Evolutionary conservation across 2,113 vertebrate species (phyloP).

Genomic region (Sinosuthora webbiana): DNA sequence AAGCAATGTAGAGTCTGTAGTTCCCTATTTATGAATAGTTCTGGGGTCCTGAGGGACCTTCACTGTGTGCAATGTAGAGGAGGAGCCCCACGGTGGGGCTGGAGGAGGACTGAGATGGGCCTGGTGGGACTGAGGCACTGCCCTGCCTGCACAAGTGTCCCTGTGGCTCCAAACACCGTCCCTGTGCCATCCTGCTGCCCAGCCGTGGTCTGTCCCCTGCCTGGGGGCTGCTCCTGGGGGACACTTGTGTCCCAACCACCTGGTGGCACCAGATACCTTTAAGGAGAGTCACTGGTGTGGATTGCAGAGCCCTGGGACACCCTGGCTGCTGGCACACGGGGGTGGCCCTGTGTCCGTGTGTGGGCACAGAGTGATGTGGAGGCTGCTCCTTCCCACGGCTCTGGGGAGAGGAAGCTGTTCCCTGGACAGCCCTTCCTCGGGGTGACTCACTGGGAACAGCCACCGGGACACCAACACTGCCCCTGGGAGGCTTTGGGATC

Average conservation of each 20-base stretch:
- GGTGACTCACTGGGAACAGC: accelerated
- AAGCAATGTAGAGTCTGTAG: background rate
- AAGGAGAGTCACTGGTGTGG: background rate
- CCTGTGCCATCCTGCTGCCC: background rate
- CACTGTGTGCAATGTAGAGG: constrained; percentile 49
- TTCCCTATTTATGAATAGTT: constrained; percentile 58
- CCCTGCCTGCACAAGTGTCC: background rate
- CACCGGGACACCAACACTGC: accelerated
- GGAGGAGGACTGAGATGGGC: background rate
- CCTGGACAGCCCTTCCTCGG: background rate
- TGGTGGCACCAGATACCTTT: background rate
- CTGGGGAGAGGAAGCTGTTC: background rate
- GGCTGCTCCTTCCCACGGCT: background rate
- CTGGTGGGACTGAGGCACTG: background rate
- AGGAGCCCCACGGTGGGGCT: background rate
- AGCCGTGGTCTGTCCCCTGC: background rate
- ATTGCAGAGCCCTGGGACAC: background rate
- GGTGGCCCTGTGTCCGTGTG: background rate
- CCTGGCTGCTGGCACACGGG: accelerated
- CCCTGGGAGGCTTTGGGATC: background rate
- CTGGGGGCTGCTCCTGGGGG: background rate
- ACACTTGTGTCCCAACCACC: background rate
- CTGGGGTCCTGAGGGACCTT: constrained; percentile 19
- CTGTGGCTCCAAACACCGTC: background rate
- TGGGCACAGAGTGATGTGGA: accelerated